phyloP scores from a whole-genome alignment of 2,797 vertebrate species.

The Eurystomus glaucurus region DNA sequence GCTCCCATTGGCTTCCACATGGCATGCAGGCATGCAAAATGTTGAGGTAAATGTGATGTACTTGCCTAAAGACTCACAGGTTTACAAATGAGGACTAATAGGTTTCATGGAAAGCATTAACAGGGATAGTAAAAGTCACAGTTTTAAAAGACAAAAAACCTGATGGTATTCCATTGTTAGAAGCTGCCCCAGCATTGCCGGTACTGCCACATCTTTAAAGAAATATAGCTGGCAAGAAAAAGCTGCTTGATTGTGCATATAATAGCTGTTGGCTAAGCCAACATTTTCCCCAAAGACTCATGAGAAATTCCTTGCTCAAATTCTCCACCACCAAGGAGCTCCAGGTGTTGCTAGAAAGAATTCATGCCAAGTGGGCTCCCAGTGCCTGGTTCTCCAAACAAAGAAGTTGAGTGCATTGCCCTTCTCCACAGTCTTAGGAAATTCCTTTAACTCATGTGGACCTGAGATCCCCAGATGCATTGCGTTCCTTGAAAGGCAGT shows the following conservation, averaged over 20 bases:
- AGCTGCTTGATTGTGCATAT: slow-evolving; percentile 70
- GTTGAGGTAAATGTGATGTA: background rate
- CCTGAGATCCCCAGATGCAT: background rate
- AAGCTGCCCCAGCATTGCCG: background rate
- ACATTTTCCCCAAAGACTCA: slow-evolving; percentile 84
- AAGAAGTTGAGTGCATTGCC: background rate
- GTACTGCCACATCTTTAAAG: slow-evolving; percentile 84
- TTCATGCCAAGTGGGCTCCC: background rate
- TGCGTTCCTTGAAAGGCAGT: background rate
- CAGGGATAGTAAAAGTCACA: background rate
- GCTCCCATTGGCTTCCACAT: background rate
- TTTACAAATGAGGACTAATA: background rate
- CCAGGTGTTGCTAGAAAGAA: slow-evolving; percentile 78
- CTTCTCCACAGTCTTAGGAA: background rate
- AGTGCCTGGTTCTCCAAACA: background rate
- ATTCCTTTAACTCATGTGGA: background rate
- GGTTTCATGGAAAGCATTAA: background rate
- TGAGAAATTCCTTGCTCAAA: slow-evolving; percentile 83
- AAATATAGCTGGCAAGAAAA: slow-evolving; percentile 86
- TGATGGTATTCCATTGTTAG: background rate
- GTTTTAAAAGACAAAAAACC: background rate
- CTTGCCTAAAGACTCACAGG: background rate
- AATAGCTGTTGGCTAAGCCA: slow-evolving; percentile 80
- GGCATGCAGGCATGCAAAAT: background rate
- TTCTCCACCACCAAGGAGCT: slow-evolving; percentile 65